Conservation (phyloP, 2,888 invertebrate species). For the Antitype chi region DNA sequence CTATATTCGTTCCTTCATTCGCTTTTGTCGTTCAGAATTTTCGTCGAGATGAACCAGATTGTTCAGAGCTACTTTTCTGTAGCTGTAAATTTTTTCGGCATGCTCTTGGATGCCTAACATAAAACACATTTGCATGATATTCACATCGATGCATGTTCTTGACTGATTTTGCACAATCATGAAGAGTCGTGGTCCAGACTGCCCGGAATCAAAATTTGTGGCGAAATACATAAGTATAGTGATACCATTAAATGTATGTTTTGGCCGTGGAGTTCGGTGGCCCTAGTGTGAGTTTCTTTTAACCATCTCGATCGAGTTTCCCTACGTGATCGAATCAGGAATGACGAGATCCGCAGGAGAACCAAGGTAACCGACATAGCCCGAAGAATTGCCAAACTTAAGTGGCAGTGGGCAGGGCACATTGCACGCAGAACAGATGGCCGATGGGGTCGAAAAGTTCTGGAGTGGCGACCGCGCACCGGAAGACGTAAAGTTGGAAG, state of each 20-base stretch:
- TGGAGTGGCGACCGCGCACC: too few relatives aligned
- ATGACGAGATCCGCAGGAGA: too few relatives aligned
- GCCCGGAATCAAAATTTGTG: conserved; percentile 6
- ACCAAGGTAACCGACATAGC: too few relatives aligned
- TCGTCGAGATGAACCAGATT: conserved; percentile 21
- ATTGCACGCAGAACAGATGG: too few relatives aligned
- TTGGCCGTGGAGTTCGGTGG: not conserved
- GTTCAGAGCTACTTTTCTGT: conserved; percentile 38
- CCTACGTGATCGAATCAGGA: too few relatives aligned
- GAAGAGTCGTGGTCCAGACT: conserved; percentile 34
- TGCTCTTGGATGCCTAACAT: conserved; percentile 44
- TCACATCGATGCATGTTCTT: conserved; percentile 63
- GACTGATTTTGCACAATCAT: conserved; percentile 58
- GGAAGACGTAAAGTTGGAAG: too few relatives aligned
- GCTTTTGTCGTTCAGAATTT: conserved; percentile 47
- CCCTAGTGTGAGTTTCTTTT: too few relatives aligned
- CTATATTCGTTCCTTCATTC: conserved; percentile 46
- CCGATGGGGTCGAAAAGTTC: too few relatives aligned
- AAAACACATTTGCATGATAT: conserved; percentile 63
- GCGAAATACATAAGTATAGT: conserved; percentile 11
- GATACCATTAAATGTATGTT: conserved; percentile 7
- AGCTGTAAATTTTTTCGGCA: conserved; percentile 36
- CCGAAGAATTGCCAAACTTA: too few relatives aligned
- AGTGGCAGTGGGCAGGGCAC: too few relatives aligned
- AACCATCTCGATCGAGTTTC: too few relatives aligned